phyloP scores from a whole-genome alignment of 1,140 invertebrate species.

The Drosophila ananassae region DNA sequence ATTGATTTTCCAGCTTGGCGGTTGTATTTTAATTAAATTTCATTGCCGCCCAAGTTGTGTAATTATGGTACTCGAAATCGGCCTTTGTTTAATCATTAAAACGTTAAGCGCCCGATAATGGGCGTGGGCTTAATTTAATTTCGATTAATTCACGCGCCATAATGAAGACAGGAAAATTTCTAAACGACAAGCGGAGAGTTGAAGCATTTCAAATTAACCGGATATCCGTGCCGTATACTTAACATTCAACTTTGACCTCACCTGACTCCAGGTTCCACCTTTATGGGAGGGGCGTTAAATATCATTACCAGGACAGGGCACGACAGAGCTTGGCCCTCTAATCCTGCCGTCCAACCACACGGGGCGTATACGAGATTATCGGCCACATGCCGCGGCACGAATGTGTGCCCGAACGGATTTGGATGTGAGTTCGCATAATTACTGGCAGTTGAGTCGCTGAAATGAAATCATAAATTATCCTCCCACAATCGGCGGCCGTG shows the following conservation, averaged over 20 bases:
- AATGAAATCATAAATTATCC: constrained; percentile 80
- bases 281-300: not conserved
- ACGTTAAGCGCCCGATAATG: constrained; percentile 51
- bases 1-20: constrained; percentile 23
- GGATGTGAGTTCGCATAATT: constrained; percentile 67
- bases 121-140: constrained; percentile 52
- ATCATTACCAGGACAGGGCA: not conserved
- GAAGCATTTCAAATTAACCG: constrained; percentile 55
- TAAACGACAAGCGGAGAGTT: constrained; percentile 28
- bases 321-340: constrained; percentile 7
- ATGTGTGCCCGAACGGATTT: constrained; percentile 1
- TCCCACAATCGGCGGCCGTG: constrained; percentile 31
- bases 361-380: constrained; percentile 68
- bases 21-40: constrained; percentile 62
- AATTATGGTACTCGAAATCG: constrained; percentile 40
- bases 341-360: constrained; percentile 30
- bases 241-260: constrained; percentile 22
- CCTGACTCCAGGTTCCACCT: constrained; percentile 4
- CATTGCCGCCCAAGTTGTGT: constrained; percentile 35
- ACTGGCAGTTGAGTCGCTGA: constrained; percentile 72
- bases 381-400: constrained; percentile 30
- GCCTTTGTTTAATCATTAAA: constrained; percentile 46
- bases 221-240: constrained; percentile 45
- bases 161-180: constrained; percentile 27
- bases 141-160: constrained; percentile 23